Conservation (phyloP, 2,113 vertebrate genomes). For the Gallinago media region DNA sequence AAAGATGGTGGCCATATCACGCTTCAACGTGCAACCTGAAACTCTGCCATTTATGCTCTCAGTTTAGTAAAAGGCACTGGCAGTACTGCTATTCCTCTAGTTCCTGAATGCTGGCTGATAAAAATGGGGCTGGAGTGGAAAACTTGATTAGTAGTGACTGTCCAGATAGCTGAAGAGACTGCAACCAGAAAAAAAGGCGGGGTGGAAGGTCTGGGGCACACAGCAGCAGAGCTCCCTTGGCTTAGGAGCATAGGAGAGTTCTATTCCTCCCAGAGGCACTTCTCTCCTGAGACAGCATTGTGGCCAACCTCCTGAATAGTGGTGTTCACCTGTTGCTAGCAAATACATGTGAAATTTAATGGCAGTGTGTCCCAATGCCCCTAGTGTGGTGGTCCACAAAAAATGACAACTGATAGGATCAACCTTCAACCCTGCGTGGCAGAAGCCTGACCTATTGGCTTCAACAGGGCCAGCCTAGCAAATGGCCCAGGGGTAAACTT, state of each 20-base stretch:
- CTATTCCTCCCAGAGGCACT: neutral
- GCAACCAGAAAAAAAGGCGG: neutral
- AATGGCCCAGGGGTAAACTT: neutral
- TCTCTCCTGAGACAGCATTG: neutral
- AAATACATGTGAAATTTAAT: neutral
- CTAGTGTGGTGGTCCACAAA: neutral
- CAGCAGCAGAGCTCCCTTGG: fast-evolving
- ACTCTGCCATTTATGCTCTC: neutral
- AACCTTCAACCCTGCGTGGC: neutral
- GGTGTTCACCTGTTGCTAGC: neutral
- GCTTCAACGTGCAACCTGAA: neutral
- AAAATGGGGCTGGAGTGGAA: neutral
- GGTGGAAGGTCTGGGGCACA: neutral
- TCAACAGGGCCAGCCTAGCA: neutral
- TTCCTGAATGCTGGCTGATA: neutral
- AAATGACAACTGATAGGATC: neutral
- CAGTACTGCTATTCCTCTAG: neutral
- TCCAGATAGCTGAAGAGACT: neutral
- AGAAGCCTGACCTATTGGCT: neutral
- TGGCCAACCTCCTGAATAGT: neutral
- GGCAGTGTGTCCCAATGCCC: neutral
- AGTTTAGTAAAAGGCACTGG: neutral
- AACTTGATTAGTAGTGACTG: neutral
- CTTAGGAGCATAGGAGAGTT: neutral
- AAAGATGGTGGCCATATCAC: neutral